phyloP scores from a whole-genome alignment of 1,140 invertebrate species.

The Aplysia californica region DNA sequence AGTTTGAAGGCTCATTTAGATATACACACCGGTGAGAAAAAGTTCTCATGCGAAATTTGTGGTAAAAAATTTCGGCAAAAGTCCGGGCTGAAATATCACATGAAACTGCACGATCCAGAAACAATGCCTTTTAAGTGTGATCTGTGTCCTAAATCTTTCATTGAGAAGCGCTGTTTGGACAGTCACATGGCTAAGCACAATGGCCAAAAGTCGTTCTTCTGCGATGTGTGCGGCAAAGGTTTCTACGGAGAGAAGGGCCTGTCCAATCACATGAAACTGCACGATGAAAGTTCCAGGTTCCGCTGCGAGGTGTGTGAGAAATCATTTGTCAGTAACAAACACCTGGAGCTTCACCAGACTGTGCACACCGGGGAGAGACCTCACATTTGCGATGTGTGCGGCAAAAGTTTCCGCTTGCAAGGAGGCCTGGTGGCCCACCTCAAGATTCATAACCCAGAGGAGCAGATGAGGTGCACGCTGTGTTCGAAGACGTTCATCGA shows the following conservation, averaged over 20 bases:
- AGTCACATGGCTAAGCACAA: slow-evolving; percentile 78
- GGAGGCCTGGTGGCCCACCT: slow-evolving; percentile 8
- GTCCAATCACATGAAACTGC: slow-evolving; percentile 31
- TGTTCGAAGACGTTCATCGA: slow-evolving; percentile 90
- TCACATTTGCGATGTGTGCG: slow-evolving; percentile 34
- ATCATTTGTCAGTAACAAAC: slow-evolving; percentile 95
- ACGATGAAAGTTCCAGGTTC: slow-evolving; percentile 27
- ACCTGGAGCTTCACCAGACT: slow-evolving; percentile 91
- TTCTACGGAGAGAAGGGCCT: slow-evolving; percentile 36
- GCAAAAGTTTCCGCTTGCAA: not conserved
- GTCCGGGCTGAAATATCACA: not conserved
- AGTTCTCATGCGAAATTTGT: slow-evolving; percentile 3
- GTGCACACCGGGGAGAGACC: slow-evolving; percentile 77
- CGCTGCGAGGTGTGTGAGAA: slow-evolving; percentile 92
- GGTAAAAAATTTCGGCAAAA: slow-evolving; percentile 8
- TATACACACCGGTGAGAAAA: slow-evolving; percentile 7
- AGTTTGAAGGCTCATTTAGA: not conserved
- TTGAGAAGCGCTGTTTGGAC: not conserved
- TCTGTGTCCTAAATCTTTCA: slow-evolving; percentile 14
- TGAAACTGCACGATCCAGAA: slow-evolving; percentile 4
- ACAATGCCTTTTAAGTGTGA: slow-evolving; percentile 11
- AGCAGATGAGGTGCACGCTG: slow-evolving; percentile 69
- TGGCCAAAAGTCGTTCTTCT: slow-evolving; percentile 81
- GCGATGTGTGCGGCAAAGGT: slow-evolving; percentile 65
- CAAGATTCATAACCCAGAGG: not conserved